phyloP scores from a whole-genome alignment of 2,797 vertebrate genomes.

The Allobates femoralis region DNA sequence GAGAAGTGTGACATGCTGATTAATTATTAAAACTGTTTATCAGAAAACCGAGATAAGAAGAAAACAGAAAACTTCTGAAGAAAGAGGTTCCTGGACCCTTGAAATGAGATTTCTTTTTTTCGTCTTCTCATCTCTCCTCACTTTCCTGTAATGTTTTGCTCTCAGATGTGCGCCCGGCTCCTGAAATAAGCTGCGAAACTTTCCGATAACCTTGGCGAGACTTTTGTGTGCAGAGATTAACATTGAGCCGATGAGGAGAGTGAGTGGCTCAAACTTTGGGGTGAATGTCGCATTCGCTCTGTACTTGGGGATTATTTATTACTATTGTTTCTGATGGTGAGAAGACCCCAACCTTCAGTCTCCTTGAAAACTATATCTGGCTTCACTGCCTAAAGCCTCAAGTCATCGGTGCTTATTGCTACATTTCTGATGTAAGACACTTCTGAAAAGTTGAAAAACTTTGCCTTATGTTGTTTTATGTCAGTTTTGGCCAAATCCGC shows the following conservation, averaged over 20 bases:
- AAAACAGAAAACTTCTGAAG: slow-evolving; percentile 20
- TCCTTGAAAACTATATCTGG: no score
- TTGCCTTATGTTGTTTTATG: no score
- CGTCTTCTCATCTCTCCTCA: not conserved
- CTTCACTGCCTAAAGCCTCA: no score
- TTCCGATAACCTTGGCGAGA: not conserved
- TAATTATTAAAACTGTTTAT: slow-evolving; percentile 55
- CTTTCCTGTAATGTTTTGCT: slow-evolving; percentile 1
- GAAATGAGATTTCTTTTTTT: not conserved
- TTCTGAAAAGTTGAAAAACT: no score
- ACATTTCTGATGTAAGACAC: no score
- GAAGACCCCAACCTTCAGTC: no score
- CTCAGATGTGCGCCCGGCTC: not conserved
- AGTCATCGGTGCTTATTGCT: no score
- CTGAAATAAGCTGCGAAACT: not conserved
- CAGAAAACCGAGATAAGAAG: slow-evolving; percentile 32
- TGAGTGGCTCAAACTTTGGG: no score
- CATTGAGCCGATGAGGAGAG: not conserved
- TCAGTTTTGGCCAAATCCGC: no score
- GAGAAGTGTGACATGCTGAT: slow-evolving; percentile 39
- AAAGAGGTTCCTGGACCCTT: not conserved
- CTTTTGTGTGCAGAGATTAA: not conserved
- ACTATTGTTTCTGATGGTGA: no score
- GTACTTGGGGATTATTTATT: no score
- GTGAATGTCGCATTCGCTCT: no score